Conservation (phyloP, 2,888 invertebrate species). For the Macrosiphum euphorbiae region DNA sequence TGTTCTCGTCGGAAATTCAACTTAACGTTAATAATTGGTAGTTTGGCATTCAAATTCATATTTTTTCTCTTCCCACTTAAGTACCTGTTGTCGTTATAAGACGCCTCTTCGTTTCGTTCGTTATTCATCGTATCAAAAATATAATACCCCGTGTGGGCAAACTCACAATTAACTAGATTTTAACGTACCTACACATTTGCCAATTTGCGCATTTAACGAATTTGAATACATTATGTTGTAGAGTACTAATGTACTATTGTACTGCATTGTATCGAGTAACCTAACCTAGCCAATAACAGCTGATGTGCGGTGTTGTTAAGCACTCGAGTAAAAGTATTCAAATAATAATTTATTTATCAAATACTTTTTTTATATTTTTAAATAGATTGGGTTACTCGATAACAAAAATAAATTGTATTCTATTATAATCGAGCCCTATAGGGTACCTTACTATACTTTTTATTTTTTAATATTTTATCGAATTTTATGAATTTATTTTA, state of each 20-base stretch:
- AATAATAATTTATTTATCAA: not conserved
- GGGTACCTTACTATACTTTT: not conserved
- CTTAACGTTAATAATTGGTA: not conserved
- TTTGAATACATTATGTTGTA: not conserved
- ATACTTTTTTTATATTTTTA: not conserved
- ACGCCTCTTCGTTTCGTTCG: conserved; percentile 31
- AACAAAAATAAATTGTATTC: not conserved
- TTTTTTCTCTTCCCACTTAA: conserved; percentile 25
- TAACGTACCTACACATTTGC: conserved; percentile 20
- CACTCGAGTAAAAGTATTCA: not conserved
- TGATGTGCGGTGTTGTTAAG: not conserved
- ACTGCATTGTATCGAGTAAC: not conserved
- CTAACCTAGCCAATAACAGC: not conserved
- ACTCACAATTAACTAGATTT: conserved; percentile 3
- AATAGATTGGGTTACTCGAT: not conserved
- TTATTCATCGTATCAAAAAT: not conserved
- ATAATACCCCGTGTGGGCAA: not conserved
- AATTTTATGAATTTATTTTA: not conserved
- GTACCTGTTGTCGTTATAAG: not conserved
- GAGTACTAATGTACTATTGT: not conserved
- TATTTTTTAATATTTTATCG: not conserved
- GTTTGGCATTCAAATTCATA: not conserved
- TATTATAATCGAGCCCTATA: not conserved
- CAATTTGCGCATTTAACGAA: not conserved
- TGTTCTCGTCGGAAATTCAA: not conserved